Evolutionary conservation across 2,888 invertebrate genomes (phyloP), one percentile per base, ranked within the genome.

Genomic region (Leptinotarsa rubiginosa): DNA sequence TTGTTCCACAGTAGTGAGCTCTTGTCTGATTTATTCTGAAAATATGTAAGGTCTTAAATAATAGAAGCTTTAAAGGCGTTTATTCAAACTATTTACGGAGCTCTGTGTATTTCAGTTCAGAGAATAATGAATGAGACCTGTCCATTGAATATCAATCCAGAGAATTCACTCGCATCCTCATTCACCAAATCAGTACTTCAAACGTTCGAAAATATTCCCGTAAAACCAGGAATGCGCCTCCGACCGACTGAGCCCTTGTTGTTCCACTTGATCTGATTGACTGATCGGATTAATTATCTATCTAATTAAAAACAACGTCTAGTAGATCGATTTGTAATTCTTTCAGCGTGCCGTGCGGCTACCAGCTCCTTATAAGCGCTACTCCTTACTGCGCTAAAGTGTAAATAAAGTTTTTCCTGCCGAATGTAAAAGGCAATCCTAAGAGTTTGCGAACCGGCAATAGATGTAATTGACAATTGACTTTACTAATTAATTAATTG

Each of bases 401-500:
- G 87, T 87, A 87, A 87, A 87, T 87, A 81, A 80, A 80, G 85
- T 86, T 86, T 86, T 86, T 86, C 84, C 81, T 77, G 71, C 71
- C 73, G 81, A 82, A 84, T 86, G 82, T 85, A 86, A 82, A 86
- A 84, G 85, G 85, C 75, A 83, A 83, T 79, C 81, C 75, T 78
- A 74, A 77, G 80, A 78, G 81, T 79, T 79, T 79, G 81, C 81
- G 79, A 81, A 78, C 80, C 80, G 81, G 82, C 83, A 81, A 83
- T 81, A 85, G 83, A 85, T 82, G 84, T 86, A 87, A 87, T 87
- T 84, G 86, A 82, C 85, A 85, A 86, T 86, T 87, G 86, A 86
- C 84, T 85, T 85, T 85, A 83, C 86, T 87, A 87, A 87, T 87
- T 87, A 87, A 86, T 87, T 87, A 87, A 85, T 85, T 85, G 82